These are phyloP conservation scores for Stenolophus ochropezus DNA, from an alignment of 2,888 invertebrate genomes.

Conservation along the genomic window DNA sequence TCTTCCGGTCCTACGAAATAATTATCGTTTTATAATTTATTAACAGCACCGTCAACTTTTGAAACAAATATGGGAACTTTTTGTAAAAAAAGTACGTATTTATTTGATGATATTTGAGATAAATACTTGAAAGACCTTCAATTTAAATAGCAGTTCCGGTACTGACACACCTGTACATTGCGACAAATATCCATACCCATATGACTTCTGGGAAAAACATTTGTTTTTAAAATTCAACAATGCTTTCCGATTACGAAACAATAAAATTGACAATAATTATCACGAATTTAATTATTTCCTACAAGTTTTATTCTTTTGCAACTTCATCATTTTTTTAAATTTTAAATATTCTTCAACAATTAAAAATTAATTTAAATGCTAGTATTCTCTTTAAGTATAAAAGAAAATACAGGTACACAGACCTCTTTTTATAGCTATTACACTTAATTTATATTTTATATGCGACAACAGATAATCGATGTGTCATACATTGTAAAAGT, in stretches of 20 bases:
- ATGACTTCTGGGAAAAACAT: not conserved
- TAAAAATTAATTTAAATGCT: too few species aligned
- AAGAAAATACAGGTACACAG: not conserved
- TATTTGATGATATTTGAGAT: not conserved
- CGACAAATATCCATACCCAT: not conserved
- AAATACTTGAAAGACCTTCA: not conserved
- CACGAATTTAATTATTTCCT: too few species aligned
- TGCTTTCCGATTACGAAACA: not conserved
- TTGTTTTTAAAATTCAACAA: not conserved
- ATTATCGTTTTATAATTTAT: too few species aligned
- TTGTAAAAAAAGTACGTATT: not conserved
- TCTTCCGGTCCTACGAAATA: constrained; percentile 86
- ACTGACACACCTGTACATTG: not conserved
- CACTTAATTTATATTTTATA: not conserved
- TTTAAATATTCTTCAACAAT: too few species aligned
- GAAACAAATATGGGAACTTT: not conserved
- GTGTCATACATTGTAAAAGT: not conserved
- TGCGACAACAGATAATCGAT: not conserved
- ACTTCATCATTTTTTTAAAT: too few species aligned
- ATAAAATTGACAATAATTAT: not conserved
- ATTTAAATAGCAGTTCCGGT: not conserved
- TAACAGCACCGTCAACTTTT: too few species aligned
- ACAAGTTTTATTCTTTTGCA: too few species aligned
- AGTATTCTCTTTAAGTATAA: too few species aligned
- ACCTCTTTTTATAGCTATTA: not conserved